Conservation (phyloP, 2,113 vertebrate species). For the Notechis scutatus region DNA sequence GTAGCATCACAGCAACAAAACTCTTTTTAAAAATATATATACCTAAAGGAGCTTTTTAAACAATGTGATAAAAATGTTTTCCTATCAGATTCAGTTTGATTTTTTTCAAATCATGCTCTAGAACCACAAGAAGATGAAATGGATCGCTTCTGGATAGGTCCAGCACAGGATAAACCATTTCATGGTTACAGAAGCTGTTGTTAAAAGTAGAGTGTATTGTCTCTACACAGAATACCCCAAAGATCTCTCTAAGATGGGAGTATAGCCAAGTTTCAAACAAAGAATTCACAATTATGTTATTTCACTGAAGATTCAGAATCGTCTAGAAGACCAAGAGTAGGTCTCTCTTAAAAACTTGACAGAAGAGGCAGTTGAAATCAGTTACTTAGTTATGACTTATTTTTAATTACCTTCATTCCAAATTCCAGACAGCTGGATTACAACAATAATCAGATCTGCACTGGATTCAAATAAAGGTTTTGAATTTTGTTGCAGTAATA, state of each 20-base stretch:
- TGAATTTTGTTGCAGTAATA: not conserved
- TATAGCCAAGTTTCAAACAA: not conserved
- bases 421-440: not conserved
- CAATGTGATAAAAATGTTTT: not conserved
- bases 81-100: not conserved
- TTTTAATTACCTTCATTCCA: not conserved
- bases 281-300: not conserved
- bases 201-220: not conserved
- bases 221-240: not conserved
- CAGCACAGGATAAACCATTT: not conserved
- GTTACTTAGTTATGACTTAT: not conserved
- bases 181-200: not conserved
- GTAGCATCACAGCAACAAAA: not conserved
- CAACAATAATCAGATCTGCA: not conserved
- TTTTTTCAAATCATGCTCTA: not conserved
- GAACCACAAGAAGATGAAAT: not conserved
- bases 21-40: not conserved
- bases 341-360: not conserved
- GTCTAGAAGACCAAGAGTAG: not conserved
- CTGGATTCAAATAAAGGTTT: not conserved
- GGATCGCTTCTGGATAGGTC: not conserved
- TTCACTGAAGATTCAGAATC: not conserved
- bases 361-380: not conserved
- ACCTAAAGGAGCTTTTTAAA: not conserved
- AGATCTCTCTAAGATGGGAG: not conserved